These are phyloP conservation scores for Pseudachorutes palmiensis DNA, from an alignment of 1,140 invertebrate species.

Conservation along the genomic window DNA sequence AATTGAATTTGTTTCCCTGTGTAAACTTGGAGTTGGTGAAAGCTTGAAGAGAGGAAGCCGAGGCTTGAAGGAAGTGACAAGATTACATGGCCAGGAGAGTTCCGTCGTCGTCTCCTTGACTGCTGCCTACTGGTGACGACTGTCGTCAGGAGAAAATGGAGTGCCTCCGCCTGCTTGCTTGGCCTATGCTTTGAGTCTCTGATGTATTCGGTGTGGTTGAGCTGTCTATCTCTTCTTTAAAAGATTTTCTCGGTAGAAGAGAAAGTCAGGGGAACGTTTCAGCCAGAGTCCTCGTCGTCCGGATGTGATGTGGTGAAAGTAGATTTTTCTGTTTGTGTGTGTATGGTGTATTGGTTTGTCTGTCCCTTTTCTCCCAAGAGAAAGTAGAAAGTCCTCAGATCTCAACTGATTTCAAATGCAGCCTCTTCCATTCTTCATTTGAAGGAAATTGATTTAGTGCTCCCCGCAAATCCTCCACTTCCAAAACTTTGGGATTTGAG, in stretches of 20 bases:
- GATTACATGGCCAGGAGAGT: background rate
- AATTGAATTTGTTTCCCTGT: conserved; percentile 7
- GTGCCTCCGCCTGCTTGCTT: too few species aligned
- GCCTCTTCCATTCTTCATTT: conserved; percentile 9
- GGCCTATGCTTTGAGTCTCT: too few species aligned
- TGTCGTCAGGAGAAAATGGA: background rate
- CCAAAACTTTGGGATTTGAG: background rate
- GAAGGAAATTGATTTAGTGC: conserved; percentile 20
- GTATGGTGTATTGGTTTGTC: background rate
- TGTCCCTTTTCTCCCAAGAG: conserved; percentile 7
- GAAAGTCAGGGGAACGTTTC: background rate
- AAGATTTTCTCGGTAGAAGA: background rate
- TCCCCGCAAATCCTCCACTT: conserved; percentile 1
- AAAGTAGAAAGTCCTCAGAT: background rate
- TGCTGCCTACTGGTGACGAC: background rate
- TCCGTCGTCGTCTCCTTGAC: background rate
- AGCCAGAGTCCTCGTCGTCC: background rate
- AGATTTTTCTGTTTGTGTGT: conserved; percentile 1
- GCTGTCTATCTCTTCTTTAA: background rate
- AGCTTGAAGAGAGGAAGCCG: background rate
- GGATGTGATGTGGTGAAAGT: conserved; percentile 7
- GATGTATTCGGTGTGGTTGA: too few species aligned
- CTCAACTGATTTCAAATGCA: conserved; percentile 16
- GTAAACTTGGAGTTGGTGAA: conserved; percentile 9
- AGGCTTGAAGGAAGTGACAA: conserved; percentile 1